Conservation (phyloP, 2,888 invertebrate species). For the Oxytorus armatus region DNA sequence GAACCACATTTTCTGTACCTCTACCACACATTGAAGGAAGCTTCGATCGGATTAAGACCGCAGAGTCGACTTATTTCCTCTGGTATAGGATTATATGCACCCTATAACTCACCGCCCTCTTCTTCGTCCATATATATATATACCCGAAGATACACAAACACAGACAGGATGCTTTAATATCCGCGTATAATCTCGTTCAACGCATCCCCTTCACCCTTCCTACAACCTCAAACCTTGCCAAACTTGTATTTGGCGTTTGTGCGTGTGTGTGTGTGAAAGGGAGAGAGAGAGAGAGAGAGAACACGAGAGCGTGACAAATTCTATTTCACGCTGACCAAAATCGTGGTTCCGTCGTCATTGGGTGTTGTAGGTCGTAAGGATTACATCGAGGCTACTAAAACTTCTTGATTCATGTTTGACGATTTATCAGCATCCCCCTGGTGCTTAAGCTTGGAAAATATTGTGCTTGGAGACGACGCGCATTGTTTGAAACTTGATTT, state of each 20-base stretch:
- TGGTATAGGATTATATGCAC: slow-evolving; percentile 34
- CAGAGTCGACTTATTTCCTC: slow-evolving; percentile 68
- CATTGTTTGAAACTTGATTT: slow-evolving; percentile 47
- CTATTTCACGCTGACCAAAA: slow-evolving; percentile 54
- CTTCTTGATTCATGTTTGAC: slow-evolving; percentile 45
- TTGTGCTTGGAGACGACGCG: slow-evolving; percentile 36
- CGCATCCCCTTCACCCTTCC: slow-evolving; percentile 49
- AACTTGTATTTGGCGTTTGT: slow-evolving; percentile 34
- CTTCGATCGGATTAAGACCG: slow-evolving; percentile 68
- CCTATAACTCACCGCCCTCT: slow-evolving; percentile 34
- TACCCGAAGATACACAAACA: not conserved
- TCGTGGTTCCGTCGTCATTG: slow-evolving; percentile 42
- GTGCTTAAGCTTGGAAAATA: slow-evolving; percentile 43
- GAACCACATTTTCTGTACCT: slow-evolving; percentile 52
- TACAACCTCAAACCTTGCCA: slow-evolving; percentile 52
- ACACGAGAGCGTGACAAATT: slow-evolving; percentile 56
- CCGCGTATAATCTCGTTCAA: slow-evolving; percentile 67
- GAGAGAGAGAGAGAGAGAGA: slow-evolving; percentile 6
- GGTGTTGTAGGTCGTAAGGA: slow-evolving; percentile 42
- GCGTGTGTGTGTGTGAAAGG: slow-evolving; percentile 7
- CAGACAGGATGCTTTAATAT: slow-evolving; percentile 50
- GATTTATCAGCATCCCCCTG: slow-evolving; percentile 54
- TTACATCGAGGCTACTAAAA: slow-evolving; percentile 50
- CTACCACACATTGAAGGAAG: slow-evolving; percentile 30
- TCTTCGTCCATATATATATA: slow-evolving; percentile 20